Evolutionary conservation across 2,113 vertebrate genomes (phyloP), one percentile per base, ranked within the genome.

Genomic region (Leucosticte australis): DNA sequence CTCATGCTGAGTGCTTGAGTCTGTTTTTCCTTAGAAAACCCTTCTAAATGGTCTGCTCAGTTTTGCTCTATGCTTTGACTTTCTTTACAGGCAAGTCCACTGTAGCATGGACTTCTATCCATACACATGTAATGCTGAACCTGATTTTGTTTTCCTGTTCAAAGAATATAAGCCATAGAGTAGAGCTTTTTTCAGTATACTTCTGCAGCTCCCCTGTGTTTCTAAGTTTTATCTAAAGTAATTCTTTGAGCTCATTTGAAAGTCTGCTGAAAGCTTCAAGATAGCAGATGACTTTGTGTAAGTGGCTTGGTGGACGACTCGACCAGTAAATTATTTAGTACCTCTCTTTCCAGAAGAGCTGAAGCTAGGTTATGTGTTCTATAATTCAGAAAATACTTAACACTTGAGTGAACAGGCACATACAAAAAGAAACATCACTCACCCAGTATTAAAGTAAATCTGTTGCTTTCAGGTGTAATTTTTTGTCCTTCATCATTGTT

Each of bases 361-460:
- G 70, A 88, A 93, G 89, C 65, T 85, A 26, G 41, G 47, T 87
- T 87, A 28, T 59, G 23, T 90, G 76, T 92, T 96, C 88, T 81
- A 93, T 96, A 95, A 97, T 97, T 97, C 81, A 97, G 70, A 87
- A 95, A 93, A 93, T 62, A 69, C 23, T 94, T 83, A 89, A 89
- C 56, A n/a, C 83, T 87, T 74, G 77, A 80, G 56, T 91, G 96
- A 96, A 77, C 37, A 78, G 75, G 57, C n/a, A 41, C 14, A 30
- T 60, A 37, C 22, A 46, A n/a, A 84, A 70, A 80, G 53, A 71
- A 90, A 30, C 24, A 39, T 16, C 33, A 63, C 62, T 87, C 69
- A 56, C 75, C 4, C 13, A 12, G 9, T 44, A 56, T 63, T 81
- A 49, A 52, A 76, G 47, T n/a, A 83, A 67, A 63, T 52, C 44